phyloP scores from a whole-genome alignment of 2,888 invertebrate genomes.

The Papilio protenor region DNA sequence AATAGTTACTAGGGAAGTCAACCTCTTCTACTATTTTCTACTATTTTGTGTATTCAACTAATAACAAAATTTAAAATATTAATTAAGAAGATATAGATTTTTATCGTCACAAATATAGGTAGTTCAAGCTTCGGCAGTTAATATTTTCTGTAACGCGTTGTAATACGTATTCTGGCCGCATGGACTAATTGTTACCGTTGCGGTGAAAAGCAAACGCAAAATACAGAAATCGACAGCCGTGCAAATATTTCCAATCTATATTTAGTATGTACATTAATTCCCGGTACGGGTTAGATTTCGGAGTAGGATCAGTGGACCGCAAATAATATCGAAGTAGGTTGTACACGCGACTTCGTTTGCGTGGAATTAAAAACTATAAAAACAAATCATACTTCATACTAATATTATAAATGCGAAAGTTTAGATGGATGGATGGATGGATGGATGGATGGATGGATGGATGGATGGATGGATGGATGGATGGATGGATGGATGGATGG shows the following conservation, averaged over 20 bases:
- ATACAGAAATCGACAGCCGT: not conserved
- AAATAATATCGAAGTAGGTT: not conserved
- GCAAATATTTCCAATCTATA: slow-evolving; percentile 1
- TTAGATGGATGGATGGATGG: too few species aligned
- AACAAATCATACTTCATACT: too few species aligned
- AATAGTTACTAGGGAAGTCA: not conserved
- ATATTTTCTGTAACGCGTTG: not conserved
- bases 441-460: too few species aligned
- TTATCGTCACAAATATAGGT: not conserved
- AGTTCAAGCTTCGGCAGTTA: not conserved
- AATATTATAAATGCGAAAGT: too few species aligned
- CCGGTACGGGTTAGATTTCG: slow-evolving; percentile 12
- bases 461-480: too few species aligned
- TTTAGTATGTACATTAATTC: slow-evolving; percentile 5
- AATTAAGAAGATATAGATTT: too few species aligned
- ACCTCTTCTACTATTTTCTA: not conserved
- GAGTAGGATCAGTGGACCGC: not conserved
- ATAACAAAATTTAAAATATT: too few species aligned
- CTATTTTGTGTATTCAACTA: too few species aligned
- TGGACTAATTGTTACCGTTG: slow-evolving; percentile 11
- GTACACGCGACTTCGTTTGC: too few species aligned
- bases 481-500: too few species aligned
- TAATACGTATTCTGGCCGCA: not conserved
- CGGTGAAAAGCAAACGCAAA: slow-evolving; percentile 15
- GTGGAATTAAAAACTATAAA: too few species aligned